Evolutionary conservation across 1,140 invertebrate species (phyloP).

Genomic region (Alviniconcha marisindica): DNA sequence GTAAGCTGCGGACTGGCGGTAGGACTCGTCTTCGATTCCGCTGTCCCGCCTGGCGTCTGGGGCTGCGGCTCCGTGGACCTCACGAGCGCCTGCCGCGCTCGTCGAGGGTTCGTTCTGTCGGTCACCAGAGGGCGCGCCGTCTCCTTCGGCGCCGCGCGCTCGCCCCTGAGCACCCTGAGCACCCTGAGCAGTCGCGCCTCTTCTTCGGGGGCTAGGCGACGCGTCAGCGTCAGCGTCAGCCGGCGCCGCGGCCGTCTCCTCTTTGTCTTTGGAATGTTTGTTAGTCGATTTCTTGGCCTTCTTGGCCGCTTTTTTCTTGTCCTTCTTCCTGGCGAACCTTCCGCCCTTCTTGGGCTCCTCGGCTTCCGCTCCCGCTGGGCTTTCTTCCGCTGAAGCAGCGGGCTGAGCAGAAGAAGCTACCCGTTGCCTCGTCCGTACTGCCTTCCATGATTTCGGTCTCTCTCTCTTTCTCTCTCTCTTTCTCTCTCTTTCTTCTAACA

Average conservation of each 20-base stretch:
- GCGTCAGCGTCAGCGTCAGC: background rate
- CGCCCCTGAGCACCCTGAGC: background rate
- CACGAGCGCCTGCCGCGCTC: background rate
- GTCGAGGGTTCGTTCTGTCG: background rate
- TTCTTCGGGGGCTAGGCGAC: background rate
- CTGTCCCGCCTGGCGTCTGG: background rate
- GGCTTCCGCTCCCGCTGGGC: background rate
- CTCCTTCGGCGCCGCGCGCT: background rate
- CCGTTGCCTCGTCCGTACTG: background rate
- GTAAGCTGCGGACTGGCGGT: background rate
- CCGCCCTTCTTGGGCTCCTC: slow-evolving; percentile 5
- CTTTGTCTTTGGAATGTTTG: slow-evolving; percentile 28
- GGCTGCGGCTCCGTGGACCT: background rate
- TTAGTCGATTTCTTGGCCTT: slow-evolving; percentile 9
- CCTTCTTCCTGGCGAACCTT: background rate
- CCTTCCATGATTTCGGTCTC: background rate
- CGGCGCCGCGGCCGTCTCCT: background rate
- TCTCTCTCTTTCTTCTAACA: no score
- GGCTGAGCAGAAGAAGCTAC: no score
- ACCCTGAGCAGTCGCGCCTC: background rate
- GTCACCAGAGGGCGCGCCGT: background rate
- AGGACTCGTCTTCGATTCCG: slow-evolving; percentile 14
- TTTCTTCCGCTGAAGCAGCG: background rate
- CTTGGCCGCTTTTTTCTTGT: slow-evolving; percentile 29
- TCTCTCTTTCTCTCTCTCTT: background rate